Base-by-base conservation (phyloP, 2,888 invertebrate genomes). In the Acanthosepion esculentum region DNA sequence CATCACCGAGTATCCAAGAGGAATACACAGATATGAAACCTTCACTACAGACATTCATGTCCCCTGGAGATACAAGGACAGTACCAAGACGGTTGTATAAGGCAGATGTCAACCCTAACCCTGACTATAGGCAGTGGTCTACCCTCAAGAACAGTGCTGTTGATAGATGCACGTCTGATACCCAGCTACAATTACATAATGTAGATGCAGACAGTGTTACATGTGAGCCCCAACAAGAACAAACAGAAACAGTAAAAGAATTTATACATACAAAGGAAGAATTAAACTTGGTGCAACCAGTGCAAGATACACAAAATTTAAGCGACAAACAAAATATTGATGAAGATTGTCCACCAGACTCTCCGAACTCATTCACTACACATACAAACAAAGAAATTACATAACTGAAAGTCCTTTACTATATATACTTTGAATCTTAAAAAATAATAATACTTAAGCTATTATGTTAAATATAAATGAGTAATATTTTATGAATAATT, bases 1-100 rank as follows among this genome's bases (percentile, higher is more conserved):
- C 78, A 78, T 78, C 78, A 2, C 15, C 12, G 10, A 78, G n/a
- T 78, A 78, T 78, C n/a, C 78, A 78, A 0, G 78, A 78, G 10
- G 78, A 78, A n/a, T 78, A 78, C n/a, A 78, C 78, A 78, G 78
- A 78, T 78, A 78, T 78, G 78, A 78, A 78, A 18, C 78, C 78
- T 78, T 78, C 78, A n/a, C 4, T 78, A 4, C 78, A 78, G 18
- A 78, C 78, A 78, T 78, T 78, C 78, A 78, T 78, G 78, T 78
- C 78, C 18, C 78, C 78, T 78, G 78, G 78, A 12, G 78, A 78
- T 78, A 78, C 78, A 78, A 78, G 78, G 78, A 78, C 78, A 12
- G n/a, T 78, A 33, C 78, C 78, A 78, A 78, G 78, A n/a, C n/a
- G 78, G n/a, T 15, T 78, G n/a, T 78, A 78, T 18, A 78, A 78